Conservation (phyloP, 30 jellyfish, hydroid and myxozoan genomes). For the Chrysaora quinquecirrha region DNA sequence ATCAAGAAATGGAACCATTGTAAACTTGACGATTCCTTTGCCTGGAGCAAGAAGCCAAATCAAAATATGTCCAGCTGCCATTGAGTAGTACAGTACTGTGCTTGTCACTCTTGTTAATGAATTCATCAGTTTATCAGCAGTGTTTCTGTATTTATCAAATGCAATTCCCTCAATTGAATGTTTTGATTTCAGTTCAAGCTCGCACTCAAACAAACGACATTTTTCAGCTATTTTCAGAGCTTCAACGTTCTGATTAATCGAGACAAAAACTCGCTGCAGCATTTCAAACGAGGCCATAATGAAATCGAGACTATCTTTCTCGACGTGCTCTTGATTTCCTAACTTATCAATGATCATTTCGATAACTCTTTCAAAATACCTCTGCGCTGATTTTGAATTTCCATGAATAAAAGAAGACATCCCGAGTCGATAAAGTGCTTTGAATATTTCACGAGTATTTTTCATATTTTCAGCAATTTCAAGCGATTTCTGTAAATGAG, state of each 20-base stretch:
- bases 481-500: conserved; percentile 70
- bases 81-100: conserved; percentile 69
- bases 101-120: conserved; percentile 50
- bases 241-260: conserved; percentile 35
- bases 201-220: conserved; percentile 58
- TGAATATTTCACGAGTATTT: conserved; percentile 44
- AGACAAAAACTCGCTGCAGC: conserved; percentile 75
- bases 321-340: not conserved
- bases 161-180: not conserved
- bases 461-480: conserved; percentile 40
- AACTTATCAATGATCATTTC: not conserved
- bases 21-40: conserved; percentile 79
- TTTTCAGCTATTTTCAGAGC: conserved; percentile 90
- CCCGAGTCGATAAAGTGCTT: conserved; percentile 78
- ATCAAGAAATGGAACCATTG: conserved; percentile 72
- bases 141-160: not conserved
- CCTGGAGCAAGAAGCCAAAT: conserved; percentile 90
- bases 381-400: conserved; percentile 55
- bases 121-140: conserved; percentile 41
- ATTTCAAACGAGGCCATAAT: conserved; percentile 81
- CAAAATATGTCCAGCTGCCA: conserved; percentile 84
- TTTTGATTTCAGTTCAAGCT: conserved; percentile 8
- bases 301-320: conserved; percentile 27
- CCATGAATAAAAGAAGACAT: conserved; percentile 58
- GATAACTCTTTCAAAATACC: conserved; percentile 43